phyloP scores from a whole-genome alignment of 2,113 vertebrate genomes.

The Zapornia atra region DNA sequence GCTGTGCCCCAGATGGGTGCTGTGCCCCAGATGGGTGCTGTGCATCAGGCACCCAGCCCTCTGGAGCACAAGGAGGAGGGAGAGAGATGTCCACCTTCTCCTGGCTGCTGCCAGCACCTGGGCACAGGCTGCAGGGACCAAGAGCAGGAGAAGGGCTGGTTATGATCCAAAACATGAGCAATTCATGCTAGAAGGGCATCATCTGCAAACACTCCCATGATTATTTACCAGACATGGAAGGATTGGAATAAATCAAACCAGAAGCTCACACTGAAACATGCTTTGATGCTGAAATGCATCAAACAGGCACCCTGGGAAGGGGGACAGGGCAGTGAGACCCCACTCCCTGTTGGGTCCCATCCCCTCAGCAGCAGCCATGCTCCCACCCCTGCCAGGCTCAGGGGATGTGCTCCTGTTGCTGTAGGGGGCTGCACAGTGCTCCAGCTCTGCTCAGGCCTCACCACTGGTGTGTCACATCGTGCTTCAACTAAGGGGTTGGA shows the following conservation, averaged over 20 bases:
- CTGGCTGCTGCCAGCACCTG: neutral
- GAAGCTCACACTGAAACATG: constrained; percentile 15
- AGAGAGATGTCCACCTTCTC: neutral
- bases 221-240: neutral
- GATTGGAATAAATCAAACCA: neutral
- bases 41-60: neutral
- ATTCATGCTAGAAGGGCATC: neutral
- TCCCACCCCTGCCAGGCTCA: neutral
- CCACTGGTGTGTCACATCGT: rapidly evolving
- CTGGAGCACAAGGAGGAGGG: neutral
- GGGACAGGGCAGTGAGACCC: neutral
- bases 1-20: neutral
- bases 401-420: neutral
- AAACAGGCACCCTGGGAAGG: neutral
- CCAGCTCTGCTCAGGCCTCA: neutral
- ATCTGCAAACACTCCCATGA: neutral
- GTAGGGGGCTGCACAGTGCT: neutral
- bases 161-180: neutral
- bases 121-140: neutral
- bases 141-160: neutral
- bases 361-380: neutral
- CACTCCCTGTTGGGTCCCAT: neutral
- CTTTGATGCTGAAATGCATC: neutral
- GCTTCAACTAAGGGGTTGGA: neutral
- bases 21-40: neutral